These are phyloP conservation scores for Tor tambroides DNA, from an alignment of 2,113 vertebrate genomes.

Conservation along the genomic window DNA sequence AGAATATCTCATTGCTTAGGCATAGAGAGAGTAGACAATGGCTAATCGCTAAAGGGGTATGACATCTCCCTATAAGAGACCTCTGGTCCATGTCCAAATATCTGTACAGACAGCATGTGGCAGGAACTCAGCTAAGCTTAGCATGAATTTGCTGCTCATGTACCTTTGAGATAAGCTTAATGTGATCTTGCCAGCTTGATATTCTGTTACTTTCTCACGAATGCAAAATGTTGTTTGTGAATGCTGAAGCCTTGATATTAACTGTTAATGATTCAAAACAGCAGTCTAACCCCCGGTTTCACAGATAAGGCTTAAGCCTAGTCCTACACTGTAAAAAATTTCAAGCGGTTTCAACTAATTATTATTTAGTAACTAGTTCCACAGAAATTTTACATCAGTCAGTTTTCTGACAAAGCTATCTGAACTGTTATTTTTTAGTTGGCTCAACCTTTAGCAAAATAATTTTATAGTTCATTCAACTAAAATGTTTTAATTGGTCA, in stretches of 20 bases:
- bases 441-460: too few species aligned
- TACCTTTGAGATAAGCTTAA: constrained; percentile 28
- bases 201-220: constrained; percentile 23
- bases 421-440: too few species aligned
- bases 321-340: too few species aligned
- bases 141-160: constrained; percentile 11
- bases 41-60: constrained; percentile 41
- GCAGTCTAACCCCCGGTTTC: not conserved
- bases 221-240: constrained; percentile 27
- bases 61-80: not conserved
- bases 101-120: constrained; percentile 3
- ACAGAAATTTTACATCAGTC: too few species aligned
- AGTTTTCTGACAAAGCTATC: too few species aligned
- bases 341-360: too few species aligned
- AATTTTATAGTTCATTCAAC: too few species aligned
- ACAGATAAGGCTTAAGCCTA: too few species aligned
- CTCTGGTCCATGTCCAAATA: constrained; percentile 24
- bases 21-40: constrained; percentile 14
- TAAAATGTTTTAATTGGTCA: too few species aligned
- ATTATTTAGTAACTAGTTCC: too few species aligned
- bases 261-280: not conserved
- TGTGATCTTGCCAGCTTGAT: constrained; percentile 20
- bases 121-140: not conserved
- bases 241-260: not conserved
- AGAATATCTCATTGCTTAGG: constrained; percentile 35